Base-by-base conservation (phyloP, 2,113 vertebrate species). In the Dicentrarchus labrax region DNA sequence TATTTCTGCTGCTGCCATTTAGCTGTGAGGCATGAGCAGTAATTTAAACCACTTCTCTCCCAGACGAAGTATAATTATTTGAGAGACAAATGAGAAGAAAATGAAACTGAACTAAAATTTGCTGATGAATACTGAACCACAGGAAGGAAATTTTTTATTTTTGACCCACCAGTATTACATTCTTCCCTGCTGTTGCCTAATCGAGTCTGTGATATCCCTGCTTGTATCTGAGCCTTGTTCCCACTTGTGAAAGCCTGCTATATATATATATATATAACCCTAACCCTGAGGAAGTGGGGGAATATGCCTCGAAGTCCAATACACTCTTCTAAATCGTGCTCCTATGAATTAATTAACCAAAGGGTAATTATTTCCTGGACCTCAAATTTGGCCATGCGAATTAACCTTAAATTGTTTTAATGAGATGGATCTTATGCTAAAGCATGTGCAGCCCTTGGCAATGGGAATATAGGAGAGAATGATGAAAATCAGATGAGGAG, bases 391-490 rank as follows among this genome's bases (percentile, higher is more conserved):
- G 30, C 70, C 74, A n/a, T 74, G 62, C 38, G 50, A 86, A 61
- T 82, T 68, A 22, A 57, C 48, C 87, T 72, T 51, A 80, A 86
- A 89, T 51, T 71, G 64, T 79, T 86, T 84, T 83, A 90, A 90
- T 89, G 78, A 84, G 80, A 45, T 48, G 43, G 68, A 68, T 72
- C 62, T 53, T 47, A 19, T 51, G 66, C 47, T 54, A 24, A 70
- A 70, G 30, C 6, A 5, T 59, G 60, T 21, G 48, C 53, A 3
- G 68, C 66, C 79, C 13, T 9, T 0, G 17, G 74, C 59, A 0
- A 65, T 1, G 50, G 38, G 22, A 41, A 72, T 7, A 39, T 21
- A 16, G 0, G 22, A 75, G n/a, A 62, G 54, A 51, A 9, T 69
- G 50, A 75, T 61, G 3, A 74, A 50, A 72, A 30, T 61, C 8